phyloP scores from a whole-genome alignment of 1,140 invertebrate genomes.

The Phymastichus coffea region DNA sequence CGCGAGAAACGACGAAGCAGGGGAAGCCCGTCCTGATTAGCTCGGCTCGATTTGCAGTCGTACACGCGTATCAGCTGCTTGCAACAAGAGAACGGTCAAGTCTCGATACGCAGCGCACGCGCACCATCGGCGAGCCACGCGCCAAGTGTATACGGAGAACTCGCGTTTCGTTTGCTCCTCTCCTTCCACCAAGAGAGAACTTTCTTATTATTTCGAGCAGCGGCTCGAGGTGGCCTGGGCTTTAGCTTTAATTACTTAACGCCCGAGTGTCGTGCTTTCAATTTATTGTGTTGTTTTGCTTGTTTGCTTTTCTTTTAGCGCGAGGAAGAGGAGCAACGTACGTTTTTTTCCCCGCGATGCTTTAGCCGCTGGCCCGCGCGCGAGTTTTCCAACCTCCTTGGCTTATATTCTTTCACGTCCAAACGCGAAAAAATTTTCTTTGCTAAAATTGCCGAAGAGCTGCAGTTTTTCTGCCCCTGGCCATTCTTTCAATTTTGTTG shows the following conservation, averaged over 20 bases:
- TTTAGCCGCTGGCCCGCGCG: too few species aligned
- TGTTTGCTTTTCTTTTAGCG: too few species aligned
- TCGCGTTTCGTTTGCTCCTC: not conserved
- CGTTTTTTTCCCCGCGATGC: too few species aligned
- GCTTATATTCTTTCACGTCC: too few species aligned
- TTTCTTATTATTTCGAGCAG: slow-evolving; percentile 10
- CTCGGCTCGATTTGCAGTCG: not conserved
- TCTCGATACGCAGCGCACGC: not conserved
- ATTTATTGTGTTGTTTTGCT: not conserved
- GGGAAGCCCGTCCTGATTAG: not conserved
- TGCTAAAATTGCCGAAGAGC: too few species aligned
- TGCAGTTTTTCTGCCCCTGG: too few species aligned
- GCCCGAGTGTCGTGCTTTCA: slow-evolving; percentile 3
- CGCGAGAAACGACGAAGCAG: not conserved
- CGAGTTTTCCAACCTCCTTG: too few species aligned
- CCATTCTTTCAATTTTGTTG: too few species aligned
- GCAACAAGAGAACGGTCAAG: not conserved
- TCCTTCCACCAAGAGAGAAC: not conserved
- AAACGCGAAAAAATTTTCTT: too few species aligned
- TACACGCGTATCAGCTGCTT: not conserved
- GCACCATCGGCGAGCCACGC: not conserved
- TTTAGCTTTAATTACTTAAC: not conserved
- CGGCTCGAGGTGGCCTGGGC: not conserved
- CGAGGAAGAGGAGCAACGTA: too few species aligned
- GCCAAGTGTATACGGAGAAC: too few species aligned